These are phyloP conservation scores for Daktulosphaira vitifoliae DNA, from an alignment of 1,140 invertebrate genomes.

Conservation along the genomic window DNA sequence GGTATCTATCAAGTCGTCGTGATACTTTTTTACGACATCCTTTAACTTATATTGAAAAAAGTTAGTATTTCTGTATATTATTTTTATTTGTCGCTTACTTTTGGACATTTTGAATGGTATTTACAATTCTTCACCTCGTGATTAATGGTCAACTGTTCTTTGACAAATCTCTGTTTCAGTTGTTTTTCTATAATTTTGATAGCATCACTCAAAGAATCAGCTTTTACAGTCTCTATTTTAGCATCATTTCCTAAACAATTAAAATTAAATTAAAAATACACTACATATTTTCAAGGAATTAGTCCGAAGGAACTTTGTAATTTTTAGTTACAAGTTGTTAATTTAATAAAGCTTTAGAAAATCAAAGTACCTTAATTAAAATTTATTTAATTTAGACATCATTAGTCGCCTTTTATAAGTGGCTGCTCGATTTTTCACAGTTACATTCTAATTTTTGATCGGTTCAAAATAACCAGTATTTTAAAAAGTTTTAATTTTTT, in stretches of 20 bases:
- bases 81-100: background rate
- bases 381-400: no score
- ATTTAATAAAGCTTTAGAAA: no score
- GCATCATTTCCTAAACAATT: background rate
- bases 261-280: no score
- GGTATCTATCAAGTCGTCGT: slow-evolving; percentile 8
- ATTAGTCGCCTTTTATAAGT: no score
- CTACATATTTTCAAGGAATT: no score
- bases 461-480: no score
- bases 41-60: background rate
- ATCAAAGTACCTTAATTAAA: no score
- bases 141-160: slow-evolving; percentile 1
- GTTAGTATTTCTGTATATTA: background rate
- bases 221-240: background rate
- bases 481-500: no score
- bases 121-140: slow-evolving; percentile 9
- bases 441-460: no score
- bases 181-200: slow-evolving; percentile 2
- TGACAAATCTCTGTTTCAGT: background rate
- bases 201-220: background rate
- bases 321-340: no score
- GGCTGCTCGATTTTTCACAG: no score
- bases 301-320: no score
- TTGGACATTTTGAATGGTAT: background rate
- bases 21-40: background rate